Percentiles rank a stretch among this genome's conserved stretches.
These are phyloP conservation scores for Meloidogyne hapla DNA, from an alignment of 1,140 invertebrate genomes.

Conservation along the genomic window DNA sequence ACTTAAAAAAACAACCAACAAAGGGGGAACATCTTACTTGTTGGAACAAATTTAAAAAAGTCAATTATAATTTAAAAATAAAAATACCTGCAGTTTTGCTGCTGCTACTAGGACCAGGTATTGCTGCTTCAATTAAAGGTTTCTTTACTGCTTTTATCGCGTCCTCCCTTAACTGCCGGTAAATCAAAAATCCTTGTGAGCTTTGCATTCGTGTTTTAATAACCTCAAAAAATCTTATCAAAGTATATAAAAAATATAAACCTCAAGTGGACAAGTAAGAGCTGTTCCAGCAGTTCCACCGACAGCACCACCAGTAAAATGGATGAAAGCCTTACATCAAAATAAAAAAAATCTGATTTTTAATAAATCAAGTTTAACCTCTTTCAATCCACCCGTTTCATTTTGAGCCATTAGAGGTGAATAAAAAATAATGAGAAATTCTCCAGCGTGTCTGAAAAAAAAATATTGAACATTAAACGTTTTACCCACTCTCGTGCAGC, in stretches of 20 bases:
- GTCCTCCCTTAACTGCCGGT: constrained; percentile 20
- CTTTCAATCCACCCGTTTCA: not conserved
- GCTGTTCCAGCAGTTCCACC: constrained; percentile 75
- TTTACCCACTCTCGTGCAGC: no score
- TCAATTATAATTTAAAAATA: no score
- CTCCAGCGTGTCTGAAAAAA: no score
- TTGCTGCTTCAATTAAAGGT: not conserved
- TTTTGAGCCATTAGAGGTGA: not conserved
- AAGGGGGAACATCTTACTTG: no score
- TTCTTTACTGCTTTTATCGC: not conserved
- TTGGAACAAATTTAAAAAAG: no score
- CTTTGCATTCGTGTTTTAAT: constrained; percentile 94
- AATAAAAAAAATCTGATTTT: not conserved
- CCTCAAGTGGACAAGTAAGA: constrained; percentile 91
- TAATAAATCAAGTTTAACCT: not conserved
- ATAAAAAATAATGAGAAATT: not conserved
- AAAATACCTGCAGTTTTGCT: constrained; percentile 25
- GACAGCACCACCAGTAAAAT: constrained; percentile 41
- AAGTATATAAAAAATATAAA: not conserved
- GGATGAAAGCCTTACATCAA: constrained; percentile 30
- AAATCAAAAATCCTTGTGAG: constrained; percentile 25
- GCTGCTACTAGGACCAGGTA: not conserved
- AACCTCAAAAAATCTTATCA: constrained; percentile 67
- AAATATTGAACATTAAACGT: no score
- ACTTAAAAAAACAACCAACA: no score